Evolutionary conservation across 2,888 invertebrate species (phyloP).

Genomic region (Cataglyphis altisquamis): DNA sequence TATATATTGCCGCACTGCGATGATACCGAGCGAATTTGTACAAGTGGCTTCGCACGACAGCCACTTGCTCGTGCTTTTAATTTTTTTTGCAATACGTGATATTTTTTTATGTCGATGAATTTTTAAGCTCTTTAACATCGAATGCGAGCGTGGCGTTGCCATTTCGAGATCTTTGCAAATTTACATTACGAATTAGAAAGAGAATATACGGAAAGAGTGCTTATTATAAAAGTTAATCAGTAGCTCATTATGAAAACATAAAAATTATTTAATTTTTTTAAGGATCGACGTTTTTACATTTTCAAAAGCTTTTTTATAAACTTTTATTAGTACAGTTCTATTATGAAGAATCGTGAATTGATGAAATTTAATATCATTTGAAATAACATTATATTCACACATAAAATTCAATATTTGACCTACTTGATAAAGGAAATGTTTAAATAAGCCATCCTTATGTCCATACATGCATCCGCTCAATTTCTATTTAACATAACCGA

Average conservation of each 20-base stretch:
- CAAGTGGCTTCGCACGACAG: not conserved
- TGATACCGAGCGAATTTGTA: not conserved
- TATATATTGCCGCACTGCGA: not conserved
- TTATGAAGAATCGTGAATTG: constrained; percentile 9
- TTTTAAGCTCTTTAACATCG: not conserved
- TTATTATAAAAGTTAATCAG: not conserved
- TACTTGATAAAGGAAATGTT: constrained; percentile 1
- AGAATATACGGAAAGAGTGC: not conserved
- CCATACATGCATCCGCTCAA: not conserved
- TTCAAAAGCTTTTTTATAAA: constrained; percentile 10
- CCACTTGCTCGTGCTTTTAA: not conserved
- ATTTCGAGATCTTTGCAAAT: not conserved
- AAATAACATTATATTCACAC: not conserved
- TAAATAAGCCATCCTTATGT: not conserved
- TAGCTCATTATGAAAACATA: too few species aligned
- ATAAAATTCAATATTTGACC: not conserved
- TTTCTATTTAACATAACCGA: not conserved
- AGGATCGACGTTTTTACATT: not conserved
- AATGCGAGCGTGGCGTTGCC: not conserved
- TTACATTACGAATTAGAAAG: not conserved
- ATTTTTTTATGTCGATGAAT: not conserved
- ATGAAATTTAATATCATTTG: constrained; percentile 3
- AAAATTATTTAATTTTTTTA: not conserved
- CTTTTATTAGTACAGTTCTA: not conserved
- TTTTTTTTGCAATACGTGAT: not conserved